A percentile compares a stretch with the other conserved stretches of the same genome.
phyloP scores from a whole-genome alignment of 2,888 invertebrate species.

The Hyppa rectilinea region DNA sequence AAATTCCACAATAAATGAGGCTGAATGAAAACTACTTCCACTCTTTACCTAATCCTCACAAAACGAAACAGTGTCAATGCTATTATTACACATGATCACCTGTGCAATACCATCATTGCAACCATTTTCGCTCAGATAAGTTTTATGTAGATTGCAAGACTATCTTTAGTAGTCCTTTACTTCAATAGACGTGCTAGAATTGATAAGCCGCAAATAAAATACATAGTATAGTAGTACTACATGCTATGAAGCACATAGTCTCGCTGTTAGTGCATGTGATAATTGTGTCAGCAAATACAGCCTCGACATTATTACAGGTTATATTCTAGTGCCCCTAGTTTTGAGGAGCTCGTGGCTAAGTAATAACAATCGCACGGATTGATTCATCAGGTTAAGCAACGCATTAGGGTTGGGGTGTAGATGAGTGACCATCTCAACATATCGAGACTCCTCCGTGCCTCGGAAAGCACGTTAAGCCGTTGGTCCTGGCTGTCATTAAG shows the following conservation, averaged over 20 bases:
- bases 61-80: constrained; percentile 3
- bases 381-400: too few relatives aligned
- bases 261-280: constrained; percentile 24
- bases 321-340: constrained; percentile 9
- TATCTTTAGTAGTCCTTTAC: constrained; percentile 30
- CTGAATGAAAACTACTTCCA: neutral
- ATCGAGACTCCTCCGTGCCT: too few relatives aligned
- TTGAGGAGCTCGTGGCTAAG: too few relatives aligned
- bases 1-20: neutral
- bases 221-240: neutral
- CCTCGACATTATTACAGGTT: constrained; percentile 37
- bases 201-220: constrained; percentile 25
- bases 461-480: too few relatives aligned
- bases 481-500: too few relatives aligned
- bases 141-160: constrained; percentile 24
- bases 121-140: constrained; percentile 25
- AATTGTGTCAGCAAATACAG: constrained; percentile 37
- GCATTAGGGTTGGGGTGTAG: too few relatives aligned
- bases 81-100: neutral
- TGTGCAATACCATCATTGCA: constrained; percentile 3
- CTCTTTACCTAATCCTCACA: constrained; percentile 8
- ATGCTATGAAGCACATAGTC: constrained; percentile 34
- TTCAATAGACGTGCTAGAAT: constrained; percentile 31
- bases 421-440: too few relatives aligned
- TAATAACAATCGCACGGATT: too few relatives aligned